Evolutionary conservation across 1,140 invertebrate species (phyloP).

Genomic region (Steinernema khuongi): DNA sequence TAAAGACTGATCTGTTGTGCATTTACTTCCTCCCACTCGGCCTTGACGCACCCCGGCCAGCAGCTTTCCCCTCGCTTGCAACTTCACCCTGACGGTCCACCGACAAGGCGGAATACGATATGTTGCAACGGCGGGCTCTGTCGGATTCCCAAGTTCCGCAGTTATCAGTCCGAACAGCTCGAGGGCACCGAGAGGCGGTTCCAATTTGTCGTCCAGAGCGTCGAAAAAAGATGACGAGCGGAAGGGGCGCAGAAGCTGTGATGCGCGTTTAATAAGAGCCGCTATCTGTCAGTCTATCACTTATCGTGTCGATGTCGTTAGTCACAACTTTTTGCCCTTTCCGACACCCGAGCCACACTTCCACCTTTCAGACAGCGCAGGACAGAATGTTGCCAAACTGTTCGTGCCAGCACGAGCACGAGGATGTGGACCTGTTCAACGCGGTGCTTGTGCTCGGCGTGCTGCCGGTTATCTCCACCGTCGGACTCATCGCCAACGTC

Average conservation of each 20-base stretch:
- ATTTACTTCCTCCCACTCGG: no score
- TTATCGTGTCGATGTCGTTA: neutral
- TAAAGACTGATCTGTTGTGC: no score
- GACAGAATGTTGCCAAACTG: neutral
- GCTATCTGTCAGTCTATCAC: neutral
- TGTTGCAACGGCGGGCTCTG: no score
- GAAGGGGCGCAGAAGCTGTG: neutral
- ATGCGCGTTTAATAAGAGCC: neutral
- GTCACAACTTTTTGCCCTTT: neutral
- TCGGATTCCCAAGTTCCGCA: no score
- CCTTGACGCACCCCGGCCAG: no score
- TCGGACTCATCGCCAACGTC: conserved; percentile 34
- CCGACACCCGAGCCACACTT: neutral
- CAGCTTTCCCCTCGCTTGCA: no score
- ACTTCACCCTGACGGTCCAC: no score
- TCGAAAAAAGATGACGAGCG: neutral
- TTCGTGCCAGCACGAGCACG: conserved; percentile 5
- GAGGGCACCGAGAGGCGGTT: neutral
- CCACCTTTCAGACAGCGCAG: neutral
- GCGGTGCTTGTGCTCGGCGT: conserved; percentile 25
- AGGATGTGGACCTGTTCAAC: conserved; percentile 1
- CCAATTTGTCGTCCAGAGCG: neutral
- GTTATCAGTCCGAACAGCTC: no score
- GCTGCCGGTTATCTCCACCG: conserved; percentile 30
- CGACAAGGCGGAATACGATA: no score